Conservation (phyloP, 2,888 invertebrate species). For the Ornithoptera priamus region DNA sequence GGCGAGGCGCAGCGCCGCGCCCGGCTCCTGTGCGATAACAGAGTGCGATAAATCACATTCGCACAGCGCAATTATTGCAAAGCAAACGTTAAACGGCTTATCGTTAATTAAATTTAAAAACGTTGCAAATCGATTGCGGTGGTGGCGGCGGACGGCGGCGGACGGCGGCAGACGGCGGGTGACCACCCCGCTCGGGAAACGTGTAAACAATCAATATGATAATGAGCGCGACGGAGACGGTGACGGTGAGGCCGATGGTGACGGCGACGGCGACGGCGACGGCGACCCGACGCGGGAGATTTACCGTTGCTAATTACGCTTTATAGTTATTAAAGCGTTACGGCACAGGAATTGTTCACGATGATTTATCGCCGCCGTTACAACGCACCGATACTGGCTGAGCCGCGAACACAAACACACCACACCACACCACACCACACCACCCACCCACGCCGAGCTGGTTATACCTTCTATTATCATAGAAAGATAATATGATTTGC, state of each 20-base stretch:
- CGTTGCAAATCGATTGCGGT: conserved; percentile 57
- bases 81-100: conserved; percentile 8
- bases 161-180: not conserved
- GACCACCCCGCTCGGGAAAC: conserved; percentile 41
- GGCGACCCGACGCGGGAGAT: conserved; percentile 49
- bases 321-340: conserved; percentile 71
- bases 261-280: conserved; percentile 19
- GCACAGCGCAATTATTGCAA: not conserved
- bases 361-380: conserved; percentile 74
- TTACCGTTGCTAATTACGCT: conserved; percentile 74
- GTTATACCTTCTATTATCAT: no score
- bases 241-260: conserved; percentile 41
- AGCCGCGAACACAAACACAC: no score
- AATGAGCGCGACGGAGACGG: conserved; percentile 31
- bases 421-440: no score
- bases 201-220: conserved; percentile 44
- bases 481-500: no score
- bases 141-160: not conserved
- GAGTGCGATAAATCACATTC: conserved; percentile 1
- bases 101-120: conserved; percentile 38
- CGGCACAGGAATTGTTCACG: conserved; percentile 66
- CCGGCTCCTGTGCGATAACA: not conserved
- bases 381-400: not conserved
- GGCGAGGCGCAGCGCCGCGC: not conserved
- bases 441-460: no score